Conservation (phyloP, 2,888 invertebrate species). For the Actias luna region DNA sequence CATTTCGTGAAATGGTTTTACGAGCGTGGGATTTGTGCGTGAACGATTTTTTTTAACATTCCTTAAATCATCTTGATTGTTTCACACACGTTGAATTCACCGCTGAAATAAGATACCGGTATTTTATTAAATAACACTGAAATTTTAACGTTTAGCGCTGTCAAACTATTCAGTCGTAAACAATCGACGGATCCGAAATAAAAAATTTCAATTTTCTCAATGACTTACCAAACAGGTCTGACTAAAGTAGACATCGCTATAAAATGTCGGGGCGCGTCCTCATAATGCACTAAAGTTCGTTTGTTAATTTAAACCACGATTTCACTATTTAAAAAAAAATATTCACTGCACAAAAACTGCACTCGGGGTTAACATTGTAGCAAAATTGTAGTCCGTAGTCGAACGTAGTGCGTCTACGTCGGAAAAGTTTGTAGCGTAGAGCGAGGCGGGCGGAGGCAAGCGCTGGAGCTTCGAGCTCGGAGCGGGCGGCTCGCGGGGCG, state of each 20-base stretch:
- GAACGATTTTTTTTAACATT: constrained; percentile 52
- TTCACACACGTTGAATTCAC: constrained; percentile 59
- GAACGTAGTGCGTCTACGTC: constrained; percentile 53
- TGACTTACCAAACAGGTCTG: constrained; percentile 80
- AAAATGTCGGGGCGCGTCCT: constrained; percentile 62
- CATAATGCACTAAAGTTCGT: constrained; percentile 72
- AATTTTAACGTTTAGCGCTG: constrained; percentile 34
- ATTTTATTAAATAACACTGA: constrained; percentile 34
- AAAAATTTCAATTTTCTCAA: constrained; percentile 32
- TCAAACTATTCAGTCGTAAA: constrained; percentile 38
- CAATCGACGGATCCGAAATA: constrained; percentile 38
- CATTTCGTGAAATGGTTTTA: constrained; percentile 82
- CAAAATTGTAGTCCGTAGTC: constrained; percentile 42
- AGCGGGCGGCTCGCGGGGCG: constrained; percentile 74
- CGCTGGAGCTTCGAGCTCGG: constrained; percentile 46
- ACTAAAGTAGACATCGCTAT: constrained; percentile 82
- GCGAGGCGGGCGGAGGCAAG: constrained; percentile 48
- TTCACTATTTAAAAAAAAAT: constrained; percentile 49
- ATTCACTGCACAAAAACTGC: constrained; percentile 61
- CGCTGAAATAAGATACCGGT: constrained; percentile 70
- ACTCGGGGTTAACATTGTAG: constrained; percentile 38
- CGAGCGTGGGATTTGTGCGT: constrained; percentile 81
- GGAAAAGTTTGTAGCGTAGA: constrained; percentile 71
- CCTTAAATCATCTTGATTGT: constrained; percentile 65
- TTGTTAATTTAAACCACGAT: constrained; percentile 42